These are phyloP conservation scores for Cyprichromis sp. DNA, from an alignment of 2,113 vertebrate species.

Conservation along the genomic window DNA sequence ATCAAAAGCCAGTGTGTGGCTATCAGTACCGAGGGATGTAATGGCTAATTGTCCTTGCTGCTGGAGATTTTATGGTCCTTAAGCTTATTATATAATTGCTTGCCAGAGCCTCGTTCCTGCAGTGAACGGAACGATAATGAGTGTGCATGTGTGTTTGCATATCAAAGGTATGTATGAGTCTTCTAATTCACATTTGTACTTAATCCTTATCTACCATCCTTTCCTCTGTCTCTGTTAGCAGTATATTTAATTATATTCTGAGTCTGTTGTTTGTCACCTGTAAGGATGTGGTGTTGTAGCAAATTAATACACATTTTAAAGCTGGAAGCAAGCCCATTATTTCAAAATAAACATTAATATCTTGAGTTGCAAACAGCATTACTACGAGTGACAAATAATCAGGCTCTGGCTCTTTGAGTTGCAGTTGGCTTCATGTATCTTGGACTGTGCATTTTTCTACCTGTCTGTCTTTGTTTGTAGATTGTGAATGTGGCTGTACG, in stretches of 20 bases:
- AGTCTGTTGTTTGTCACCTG: constrained; percentile 71
- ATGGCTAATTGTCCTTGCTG: constrained; percentile 68
- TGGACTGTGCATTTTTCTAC: neutral
- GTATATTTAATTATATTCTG: constrained; percentile 90
- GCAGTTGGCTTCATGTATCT: neutral
- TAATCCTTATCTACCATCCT: constrained; percentile 53
- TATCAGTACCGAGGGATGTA: constrained; percentile 56
- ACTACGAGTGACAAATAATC: neutral
- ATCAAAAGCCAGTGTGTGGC: constrained; percentile 61
- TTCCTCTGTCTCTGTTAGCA: constrained; percentile 58
- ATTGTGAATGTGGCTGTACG: neutral
- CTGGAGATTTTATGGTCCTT: constrained; percentile 84
- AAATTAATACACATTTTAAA: constrained; percentile 54
- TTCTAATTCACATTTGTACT: constrained; percentile 28
- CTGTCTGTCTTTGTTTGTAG: neutral
- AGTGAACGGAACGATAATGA: constrained; percentile 71
- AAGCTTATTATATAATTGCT: constrained; percentile 92
- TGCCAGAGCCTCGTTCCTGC: constrained; percentile 74
- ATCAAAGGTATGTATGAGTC: constrained; percentile 28
- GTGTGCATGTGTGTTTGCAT: constrained; percentile 27
- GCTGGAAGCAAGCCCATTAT: constrained; percentile 67
- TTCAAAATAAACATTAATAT: constrained; percentile 80
- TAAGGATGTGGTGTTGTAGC: neutral
- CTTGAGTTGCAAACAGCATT: constrained; percentile 53
- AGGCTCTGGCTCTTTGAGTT: neutral